Percentiles rank a stretch among this genome's conserved stretches.
Evolutionary conservation across 2,113 vertebrate genomes (phyloP).

Genomic region (Pterocles gutturalis): DNA sequence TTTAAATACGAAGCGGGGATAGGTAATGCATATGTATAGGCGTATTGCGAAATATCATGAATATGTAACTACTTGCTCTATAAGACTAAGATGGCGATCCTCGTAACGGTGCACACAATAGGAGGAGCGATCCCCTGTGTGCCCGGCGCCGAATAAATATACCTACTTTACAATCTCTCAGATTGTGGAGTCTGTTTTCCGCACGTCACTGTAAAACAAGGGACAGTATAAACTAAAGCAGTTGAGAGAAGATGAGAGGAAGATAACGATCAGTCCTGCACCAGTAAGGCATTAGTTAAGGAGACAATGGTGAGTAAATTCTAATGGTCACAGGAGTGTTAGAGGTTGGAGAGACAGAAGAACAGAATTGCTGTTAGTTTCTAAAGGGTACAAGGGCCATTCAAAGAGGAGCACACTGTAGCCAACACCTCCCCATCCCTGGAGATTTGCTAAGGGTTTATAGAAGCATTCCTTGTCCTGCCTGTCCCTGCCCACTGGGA

Average conservation of each 20-base stretch:
- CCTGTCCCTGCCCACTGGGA: not conserved
- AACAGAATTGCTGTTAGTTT: not conserved
- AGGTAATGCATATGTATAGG: too few species aligned
- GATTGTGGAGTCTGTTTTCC: too few species aligned
- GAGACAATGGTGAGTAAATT: not conserved
- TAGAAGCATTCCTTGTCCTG: not conserved
- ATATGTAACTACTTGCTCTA: too few species aligned
- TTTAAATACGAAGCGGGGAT: too few species aligned
- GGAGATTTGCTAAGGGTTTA: not conserved
- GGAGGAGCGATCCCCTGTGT: too few species aligned
- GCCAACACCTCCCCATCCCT: not conserved
- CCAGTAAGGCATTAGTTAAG: not conserved
- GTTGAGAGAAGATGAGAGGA: not conserved
- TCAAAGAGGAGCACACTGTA: fast-evolving
- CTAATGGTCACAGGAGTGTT: not conserved
- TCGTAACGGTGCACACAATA: too few species aligned
- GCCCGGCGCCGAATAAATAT: too few species aligned
- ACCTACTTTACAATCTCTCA: too few species aligned
- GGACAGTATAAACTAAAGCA: not conserved
- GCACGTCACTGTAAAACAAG: not conserved
- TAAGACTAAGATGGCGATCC: too few species aligned
- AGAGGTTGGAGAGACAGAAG: not conserved
- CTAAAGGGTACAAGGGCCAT: not conserved
- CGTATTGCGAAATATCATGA: too few species aligned
- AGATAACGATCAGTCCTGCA: not conserved